Base-by-base conservation (phyloP, 2,113 vertebrate genomes). In the Oplegnathus fasciatus region DNA sequence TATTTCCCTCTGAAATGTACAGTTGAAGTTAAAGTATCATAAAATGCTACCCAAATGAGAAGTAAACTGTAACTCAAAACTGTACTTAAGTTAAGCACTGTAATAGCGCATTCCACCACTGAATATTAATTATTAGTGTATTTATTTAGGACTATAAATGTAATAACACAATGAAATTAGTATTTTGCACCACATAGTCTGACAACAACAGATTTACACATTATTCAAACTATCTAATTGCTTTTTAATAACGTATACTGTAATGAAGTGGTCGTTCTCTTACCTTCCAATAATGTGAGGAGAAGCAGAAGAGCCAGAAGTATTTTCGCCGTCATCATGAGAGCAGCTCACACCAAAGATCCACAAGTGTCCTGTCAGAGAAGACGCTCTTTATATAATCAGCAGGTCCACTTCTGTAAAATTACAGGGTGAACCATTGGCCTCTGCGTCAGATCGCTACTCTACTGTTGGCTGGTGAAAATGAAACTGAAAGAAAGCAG, bases 211-310 rank as follows among this genome's bases (percentile, higher is more conserved):
- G 9, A 74, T 42, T 10, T 40, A 57, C 15, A 40, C 40, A 62
- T 15, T 6, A 32, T 46, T 24, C 55, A 61, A 9, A 17, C 20
- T 50, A 20, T 22, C 44, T 17, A 26, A 37, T 2, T 61, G 17
- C 58, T 18, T 37, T 37, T 10, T 28, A 37, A 26, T 67, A 3
- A 44, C 9, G 6, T 37, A 11, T 20, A 5, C 13, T 48, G 26
- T 20, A 10, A 62, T 24, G 26, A 64, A 65, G 24, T 20, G 9
- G 17, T 52, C 2, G 13, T 44, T 42, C 0, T 37, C 84, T 75
- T 86, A 90, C 89, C 80, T 34, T 44, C 34, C 37, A 66, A 1
- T 42, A 52, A 48, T 5, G 48, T 54, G 58, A 85, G 28, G 57
- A 60, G 2, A 42, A 71, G 15, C 30, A 60, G 40, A n/a, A 50